Percentiles rank a stretch among this genome's conserved stretches.
phyloP scores from a whole-genome alignment of 2,113 vertebrate genomes.

The Herpetotheres cachinnans region DNA sequence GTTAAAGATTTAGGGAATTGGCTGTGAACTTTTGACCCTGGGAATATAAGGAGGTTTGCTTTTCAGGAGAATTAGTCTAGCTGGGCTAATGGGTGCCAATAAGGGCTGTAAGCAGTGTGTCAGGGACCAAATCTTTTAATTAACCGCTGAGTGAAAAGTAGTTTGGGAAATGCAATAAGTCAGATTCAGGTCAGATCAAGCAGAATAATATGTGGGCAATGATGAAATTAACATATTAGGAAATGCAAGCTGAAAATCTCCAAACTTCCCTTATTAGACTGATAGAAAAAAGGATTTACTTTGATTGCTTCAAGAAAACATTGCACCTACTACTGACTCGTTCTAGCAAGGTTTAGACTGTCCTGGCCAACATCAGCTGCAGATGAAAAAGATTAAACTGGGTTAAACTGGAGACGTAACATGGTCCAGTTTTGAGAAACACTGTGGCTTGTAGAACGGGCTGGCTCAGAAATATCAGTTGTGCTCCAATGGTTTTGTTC shows the following conservation, averaged over 20 bases:
- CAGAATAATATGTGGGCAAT: slow-evolving; percentile 48
- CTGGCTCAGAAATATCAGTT: background rate
- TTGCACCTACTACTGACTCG: background rate
- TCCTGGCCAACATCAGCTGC: background rate
- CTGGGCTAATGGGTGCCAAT: slow-evolving; percentile 63
- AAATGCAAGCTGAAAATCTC: slow-evolving; percentile 60
- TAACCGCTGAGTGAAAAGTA: slow-evolving; percentile 65
- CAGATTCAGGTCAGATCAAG: slow-evolving; percentile 73
- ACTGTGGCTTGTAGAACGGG: background rate
- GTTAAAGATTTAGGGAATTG: slow-evolving; percentile 67
- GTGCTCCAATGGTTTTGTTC: background rate
- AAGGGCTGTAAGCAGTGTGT: slow-evolving; percentile 62
- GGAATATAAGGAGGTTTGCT: slow-evolving; percentile 55
- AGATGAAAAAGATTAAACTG: background rate
- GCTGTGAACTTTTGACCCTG: slow-evolving; percentile 57
- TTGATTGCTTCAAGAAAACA: background rate
- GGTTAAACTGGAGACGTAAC: background rate
- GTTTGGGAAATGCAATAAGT: slow-evolving; percentile 56
- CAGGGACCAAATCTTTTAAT: slow-evolving; percentile 69
- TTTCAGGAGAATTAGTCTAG: slow-evolving; percentile 63
- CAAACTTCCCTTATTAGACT: slow-evolving; percentile 44
- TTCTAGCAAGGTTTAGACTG: background rate
- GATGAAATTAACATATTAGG: slow-evolving; percentile 56
- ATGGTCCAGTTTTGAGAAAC: background rate
- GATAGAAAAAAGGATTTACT: slow-evolving; percentile 28